Evolutionary conservation across 35 echinoderm and acorn worm genomes (phyloP).

Genomic region (Heliocidaris tuberculata): DNA sequence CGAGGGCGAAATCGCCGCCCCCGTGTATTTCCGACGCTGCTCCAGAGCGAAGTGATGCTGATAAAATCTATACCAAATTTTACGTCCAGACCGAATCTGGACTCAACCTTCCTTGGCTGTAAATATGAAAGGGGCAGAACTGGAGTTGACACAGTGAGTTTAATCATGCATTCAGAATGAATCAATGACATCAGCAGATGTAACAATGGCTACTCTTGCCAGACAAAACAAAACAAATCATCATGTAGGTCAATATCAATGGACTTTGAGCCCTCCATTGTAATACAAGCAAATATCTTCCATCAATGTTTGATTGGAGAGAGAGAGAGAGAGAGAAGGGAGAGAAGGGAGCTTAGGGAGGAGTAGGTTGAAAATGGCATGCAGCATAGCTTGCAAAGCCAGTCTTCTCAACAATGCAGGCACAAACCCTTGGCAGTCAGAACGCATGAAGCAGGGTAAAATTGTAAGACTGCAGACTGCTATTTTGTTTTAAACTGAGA

Average conservation of each 20-base stretch:
- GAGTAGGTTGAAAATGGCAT: background rate
- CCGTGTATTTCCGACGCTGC: too few species aligned
- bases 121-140: background rate
- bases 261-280: background rate
- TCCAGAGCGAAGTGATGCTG: too few species aligned
- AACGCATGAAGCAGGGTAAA: too few species aligned
- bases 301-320: background rate
- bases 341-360: too few species aligned
- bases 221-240: background rate
- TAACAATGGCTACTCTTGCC: background rate
- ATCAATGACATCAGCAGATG: slow-evolving; percentile 11
- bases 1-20: too few species aligned
- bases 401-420: background rate
- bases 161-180: background rate
- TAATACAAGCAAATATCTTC: background rate
- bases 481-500: too few species aligned
- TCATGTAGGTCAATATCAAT: background rate
- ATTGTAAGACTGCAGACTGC: too few species aligned
- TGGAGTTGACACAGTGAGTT: background rate
- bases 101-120: background rate
- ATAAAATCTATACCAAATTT: too few species aligned
- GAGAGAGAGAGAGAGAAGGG: too few species aligned
- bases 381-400: background rate
- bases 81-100: too few species aligned
- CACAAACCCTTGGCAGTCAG: too few species aligned